A percentile compares a stretch with the other conserved stretches of the same genome.
Evolutionary conservation across 2,113 vertebrate genomes (phyloP).

Genomic region (Engraulis encrasicolus): DNA sequence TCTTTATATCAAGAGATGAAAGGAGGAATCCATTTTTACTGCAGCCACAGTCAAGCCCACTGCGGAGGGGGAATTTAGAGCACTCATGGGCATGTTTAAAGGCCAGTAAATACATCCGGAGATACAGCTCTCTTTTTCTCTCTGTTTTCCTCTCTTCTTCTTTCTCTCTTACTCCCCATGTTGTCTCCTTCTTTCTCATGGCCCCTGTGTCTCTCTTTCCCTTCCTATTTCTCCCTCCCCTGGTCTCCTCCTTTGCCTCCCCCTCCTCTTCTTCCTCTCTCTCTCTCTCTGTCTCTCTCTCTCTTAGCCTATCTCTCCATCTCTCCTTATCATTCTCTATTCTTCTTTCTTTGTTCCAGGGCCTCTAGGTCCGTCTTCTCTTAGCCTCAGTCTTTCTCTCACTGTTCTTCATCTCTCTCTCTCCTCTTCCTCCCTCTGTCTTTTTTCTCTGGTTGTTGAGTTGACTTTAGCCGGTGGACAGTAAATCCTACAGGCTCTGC

Average conservation of each 20-base stretch:
- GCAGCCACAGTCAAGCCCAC: background rate
- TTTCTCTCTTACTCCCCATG: background rate
- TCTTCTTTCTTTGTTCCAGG: background rate
- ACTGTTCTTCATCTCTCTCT: background rate
- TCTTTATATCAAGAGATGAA: background rate
- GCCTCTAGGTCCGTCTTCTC: too few species aligned
- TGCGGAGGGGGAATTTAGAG: background rate
- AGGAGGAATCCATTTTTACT: slow-evolving; percentile 5
- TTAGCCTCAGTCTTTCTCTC: background rate
- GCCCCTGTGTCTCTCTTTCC: background rate
- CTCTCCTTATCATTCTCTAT: background rate
- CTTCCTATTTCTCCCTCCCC: background rate
- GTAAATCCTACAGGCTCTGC: background rate
- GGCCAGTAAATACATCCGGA: background rate
- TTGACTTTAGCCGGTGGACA: background rate
- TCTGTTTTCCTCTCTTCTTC: background rate
- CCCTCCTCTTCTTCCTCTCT: background rate
- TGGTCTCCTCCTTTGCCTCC: too few species aligned
- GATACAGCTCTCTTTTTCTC: background rate
- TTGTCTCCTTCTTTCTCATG: too few species aligned
- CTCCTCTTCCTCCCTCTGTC: background rate
- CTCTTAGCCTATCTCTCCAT: background rate
- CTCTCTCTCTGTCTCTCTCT: background rate
- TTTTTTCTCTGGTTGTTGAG: background rate
- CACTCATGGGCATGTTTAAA: background rate